A percentile compares a stretch with the other conserved stretches of the same genome.
phyloP scores from a whole-genome alignment of 2,797 vertebrate genomes.

The Lepilemur ruficaudatus region DNA sequence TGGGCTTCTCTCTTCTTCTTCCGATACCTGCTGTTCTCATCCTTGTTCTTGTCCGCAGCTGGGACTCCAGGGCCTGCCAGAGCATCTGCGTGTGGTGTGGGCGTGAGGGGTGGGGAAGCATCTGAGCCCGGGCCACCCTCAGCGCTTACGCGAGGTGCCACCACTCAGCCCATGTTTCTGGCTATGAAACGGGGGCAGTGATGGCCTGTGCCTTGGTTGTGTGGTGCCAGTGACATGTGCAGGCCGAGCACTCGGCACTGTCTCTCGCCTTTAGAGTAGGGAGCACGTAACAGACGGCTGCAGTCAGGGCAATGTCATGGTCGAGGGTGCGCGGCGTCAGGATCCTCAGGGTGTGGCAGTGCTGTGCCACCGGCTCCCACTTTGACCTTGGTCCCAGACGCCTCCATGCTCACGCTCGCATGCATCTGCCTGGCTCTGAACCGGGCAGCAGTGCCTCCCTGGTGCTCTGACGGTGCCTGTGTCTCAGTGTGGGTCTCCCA shows the following conservation, averaged over 20 bases:
- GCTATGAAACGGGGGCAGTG: accelerated
- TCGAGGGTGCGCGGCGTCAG: accelerated
- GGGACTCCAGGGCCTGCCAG: accelerated
- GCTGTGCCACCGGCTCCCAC: background rate
- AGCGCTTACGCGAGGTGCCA: accelerated
- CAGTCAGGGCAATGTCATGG: accelerated
- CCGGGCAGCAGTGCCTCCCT: background rate
- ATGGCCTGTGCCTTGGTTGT: background rate
- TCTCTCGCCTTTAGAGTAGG: background rate
- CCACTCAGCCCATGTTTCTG: background rate
- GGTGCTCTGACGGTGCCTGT: accelerated
- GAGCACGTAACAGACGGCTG: background rate
- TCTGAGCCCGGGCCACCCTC: background rate
- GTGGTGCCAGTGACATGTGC: accelerated
- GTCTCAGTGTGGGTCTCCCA: background rate
- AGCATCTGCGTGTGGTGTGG: background rate
- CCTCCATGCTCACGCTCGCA: background rate
- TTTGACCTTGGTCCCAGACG: background rate
- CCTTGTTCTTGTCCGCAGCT: accelerated
- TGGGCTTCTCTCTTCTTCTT: background rate
- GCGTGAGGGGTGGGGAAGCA: accelerated
- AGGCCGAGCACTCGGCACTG: background rate
- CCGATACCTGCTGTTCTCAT: background rate
- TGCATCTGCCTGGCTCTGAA: background rate
- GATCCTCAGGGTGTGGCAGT: accelerated